Conservation (phyloP, 2,797 vertebrate species). For the Melanotaenia trifasciata region DNA sequence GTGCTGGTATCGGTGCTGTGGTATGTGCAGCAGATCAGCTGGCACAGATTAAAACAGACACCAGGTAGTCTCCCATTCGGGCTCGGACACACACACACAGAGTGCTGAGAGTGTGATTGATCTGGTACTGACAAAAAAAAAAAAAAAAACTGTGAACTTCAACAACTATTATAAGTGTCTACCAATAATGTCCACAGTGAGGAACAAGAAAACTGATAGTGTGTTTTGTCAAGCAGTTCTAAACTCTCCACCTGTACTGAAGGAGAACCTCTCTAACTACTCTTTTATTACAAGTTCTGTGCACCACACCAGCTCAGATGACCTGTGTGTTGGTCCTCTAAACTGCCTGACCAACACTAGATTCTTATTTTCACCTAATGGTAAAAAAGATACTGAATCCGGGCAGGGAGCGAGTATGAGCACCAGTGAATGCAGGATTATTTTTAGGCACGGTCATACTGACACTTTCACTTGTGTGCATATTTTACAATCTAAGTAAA, state of each 20-base stretch:
- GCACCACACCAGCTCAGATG: background rate
- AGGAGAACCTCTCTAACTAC: slow-evolving; percentile 8
- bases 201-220: slow-evolving; percentile 35
- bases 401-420: slow-evolving; percentile 6
- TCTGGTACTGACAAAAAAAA: slow-evolving; percentile 44
- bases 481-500: background rate
- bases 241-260: slow-evolving; percentile 50
- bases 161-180: slow-evolving; percentile 36
- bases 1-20: slow-evolving; percentile 60
- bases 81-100: slow-evolving; percentile 6
- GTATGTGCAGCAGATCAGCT: slow-evolving; percentile 51
- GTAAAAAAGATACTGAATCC: slow-evolving; percentile 4
- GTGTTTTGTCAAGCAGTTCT: slow-evolving; percentile 42
- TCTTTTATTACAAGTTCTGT: background rate
- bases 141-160: slow-evolving; percentile 53
- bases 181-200: slow-evolving; percentile 36
- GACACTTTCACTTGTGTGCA: slow-evolving; percentile 10
- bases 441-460: slow-evolving; percentile 47
- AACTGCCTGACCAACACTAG: slow-evolving; percentile 28
- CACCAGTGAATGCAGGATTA: background rate
- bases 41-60: slow-evolving; percentile 55
- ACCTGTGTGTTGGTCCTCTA: slow-evolving; percentile 4
- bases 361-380: slow-evolving; percentile 22
- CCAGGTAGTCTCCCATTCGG: slow-evolving; percentile 15
- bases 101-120: slow-evolving; percentile 31